A percentile compares a stretch with the other conserved stretches of the same genome.
Evolutionary conservation across 2,888 invertebrate genomes (phyloP).

Genomic region (Hyposoter dolosus): DNA sequence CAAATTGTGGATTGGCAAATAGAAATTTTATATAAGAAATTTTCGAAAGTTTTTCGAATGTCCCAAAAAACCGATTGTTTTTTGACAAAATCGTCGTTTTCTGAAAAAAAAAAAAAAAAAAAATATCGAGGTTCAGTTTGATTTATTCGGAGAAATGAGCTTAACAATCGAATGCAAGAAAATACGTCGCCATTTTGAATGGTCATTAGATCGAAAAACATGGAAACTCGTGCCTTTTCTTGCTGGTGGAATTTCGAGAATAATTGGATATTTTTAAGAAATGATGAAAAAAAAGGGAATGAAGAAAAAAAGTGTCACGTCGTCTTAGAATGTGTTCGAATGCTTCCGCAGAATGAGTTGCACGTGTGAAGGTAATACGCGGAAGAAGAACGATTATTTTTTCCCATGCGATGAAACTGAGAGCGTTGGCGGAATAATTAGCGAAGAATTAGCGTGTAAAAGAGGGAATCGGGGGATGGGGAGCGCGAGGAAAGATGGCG

Average conservation of each 20-base stretch:
- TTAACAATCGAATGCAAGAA: no score
- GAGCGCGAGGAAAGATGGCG: background rate
- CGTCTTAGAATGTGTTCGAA: background rate
- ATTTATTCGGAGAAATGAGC: no score
- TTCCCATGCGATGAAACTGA: slow-evolving; percentile 58
- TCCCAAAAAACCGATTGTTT: no score
- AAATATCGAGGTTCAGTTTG: background rate
- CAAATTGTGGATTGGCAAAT: no score
- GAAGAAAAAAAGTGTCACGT: background rate
- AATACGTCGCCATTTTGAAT: no score
- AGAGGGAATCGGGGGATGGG: background rate
- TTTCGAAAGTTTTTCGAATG: no score
- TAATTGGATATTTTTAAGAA: background rate
- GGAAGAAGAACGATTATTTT: slow-evolving; percentile 37
- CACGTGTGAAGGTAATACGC: slow-evolving; percentile 12
- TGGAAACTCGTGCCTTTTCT: background rate
- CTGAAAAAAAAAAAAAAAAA: background rate
- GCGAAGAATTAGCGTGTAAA: slow-evolving; percentile 53
- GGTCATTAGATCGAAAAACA: background rate
- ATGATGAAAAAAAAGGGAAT: background rate
- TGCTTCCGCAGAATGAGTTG: background rate
- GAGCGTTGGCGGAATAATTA: slow-evolving; percentile 63
- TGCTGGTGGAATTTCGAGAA: background rate
- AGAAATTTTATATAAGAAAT: no score
- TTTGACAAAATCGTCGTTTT: background rate